These are phyloP conservation scores for Lamellibrachia columna DNA, from an alignment of 2,888 invertebrate genomes.

Conservation along the genomic window DNA sequence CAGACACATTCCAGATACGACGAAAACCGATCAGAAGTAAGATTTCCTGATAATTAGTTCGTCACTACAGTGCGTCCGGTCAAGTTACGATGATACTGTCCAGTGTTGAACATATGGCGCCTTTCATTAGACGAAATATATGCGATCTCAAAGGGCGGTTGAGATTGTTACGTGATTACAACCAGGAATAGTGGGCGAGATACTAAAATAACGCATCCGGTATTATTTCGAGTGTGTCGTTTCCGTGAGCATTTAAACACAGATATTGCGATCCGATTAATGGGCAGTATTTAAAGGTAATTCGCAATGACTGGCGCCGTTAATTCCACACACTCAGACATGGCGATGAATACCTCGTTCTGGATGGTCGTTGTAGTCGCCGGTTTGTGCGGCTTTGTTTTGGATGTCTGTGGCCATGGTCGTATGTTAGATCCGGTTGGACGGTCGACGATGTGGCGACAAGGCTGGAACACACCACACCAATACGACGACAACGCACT, in stretches of 20 bases:
- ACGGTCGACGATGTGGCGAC: conserved; percentile 20
- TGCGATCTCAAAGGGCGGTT: neutral
- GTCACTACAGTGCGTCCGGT: neutral
- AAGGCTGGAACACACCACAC: neutral
- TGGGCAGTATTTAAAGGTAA: neutral
- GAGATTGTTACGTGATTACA: neutral
- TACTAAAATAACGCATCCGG: neutral
- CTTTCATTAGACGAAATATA: neutral
- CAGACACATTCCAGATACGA: neutral
- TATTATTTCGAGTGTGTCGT: neutral
- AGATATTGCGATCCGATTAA: neutral
- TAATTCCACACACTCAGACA: neutral
- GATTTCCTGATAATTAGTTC: neutral
- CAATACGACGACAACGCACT: conserved; percentile 17
- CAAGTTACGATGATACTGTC: neutral
- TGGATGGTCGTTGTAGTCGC: neutral
- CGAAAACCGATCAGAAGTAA: neutral
- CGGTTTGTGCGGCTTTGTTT: neutral
- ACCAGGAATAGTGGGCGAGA: neutral
- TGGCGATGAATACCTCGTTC: neutral
- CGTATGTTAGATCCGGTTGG: neutral
- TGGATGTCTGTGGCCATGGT: conserved; percentile 18
- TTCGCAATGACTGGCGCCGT: neutral
- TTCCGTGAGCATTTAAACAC: neutral
- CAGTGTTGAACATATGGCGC: neutral